A percentile compares a stretch with the other conserved stretches of the same genome.
Evolutionary conservation across 1,140 invertebrate genomes (phyloP).

Genomic region (Rhopalosiphum padi): DNA sequence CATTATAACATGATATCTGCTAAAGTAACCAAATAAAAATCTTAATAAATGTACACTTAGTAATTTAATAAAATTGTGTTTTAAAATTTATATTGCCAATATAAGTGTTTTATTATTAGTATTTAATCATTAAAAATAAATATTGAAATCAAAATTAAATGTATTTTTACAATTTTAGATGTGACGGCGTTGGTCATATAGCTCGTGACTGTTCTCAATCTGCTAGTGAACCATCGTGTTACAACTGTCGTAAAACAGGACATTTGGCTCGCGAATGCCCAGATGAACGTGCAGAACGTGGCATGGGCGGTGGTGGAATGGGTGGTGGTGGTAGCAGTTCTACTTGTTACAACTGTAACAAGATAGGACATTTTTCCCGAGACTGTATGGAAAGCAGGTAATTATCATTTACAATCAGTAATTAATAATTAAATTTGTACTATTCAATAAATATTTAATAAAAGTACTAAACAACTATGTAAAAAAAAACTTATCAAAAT

Average conservation of each 20-base stretch:
- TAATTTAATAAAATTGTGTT: not conserved
- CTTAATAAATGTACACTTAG: not conserved
- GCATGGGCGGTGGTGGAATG: constrained; percentile 73
- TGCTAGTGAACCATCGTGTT: constrained; percentile 56
- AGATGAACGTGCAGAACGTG: constrained; percentile 71
- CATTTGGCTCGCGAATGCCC: constrained; percentile 59
- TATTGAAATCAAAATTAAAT: not conserved
- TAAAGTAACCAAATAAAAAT: not conserved
- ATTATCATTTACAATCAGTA: not conserved
- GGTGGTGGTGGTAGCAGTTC: constrained; percentile 65
- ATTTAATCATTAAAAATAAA: not conserved
- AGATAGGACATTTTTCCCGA: constrained; percentile 56
- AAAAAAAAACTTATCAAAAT: not conserved
- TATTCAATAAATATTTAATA: no score
- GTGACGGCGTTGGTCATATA: constrained; percentile 85
- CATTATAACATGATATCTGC: no score
- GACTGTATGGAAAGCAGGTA: constrained; percentile 61
- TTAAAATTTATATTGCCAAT: not conserved
- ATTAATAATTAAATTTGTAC: not conserved
- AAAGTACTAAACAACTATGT: not conserved
- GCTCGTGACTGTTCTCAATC: constrained; percentile 85
- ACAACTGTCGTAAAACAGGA: constrained; percentile 62
- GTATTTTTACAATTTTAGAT: constrained; percentile 74
- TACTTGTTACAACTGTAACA: constrained; percentile 60
- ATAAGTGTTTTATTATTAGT: not conserved